These are phyloP conservation scores for Telmatochromis brichardi DNA, from an alignment of 2,113 vertebrate genomes.

Conservation along the genomic window DNA sequence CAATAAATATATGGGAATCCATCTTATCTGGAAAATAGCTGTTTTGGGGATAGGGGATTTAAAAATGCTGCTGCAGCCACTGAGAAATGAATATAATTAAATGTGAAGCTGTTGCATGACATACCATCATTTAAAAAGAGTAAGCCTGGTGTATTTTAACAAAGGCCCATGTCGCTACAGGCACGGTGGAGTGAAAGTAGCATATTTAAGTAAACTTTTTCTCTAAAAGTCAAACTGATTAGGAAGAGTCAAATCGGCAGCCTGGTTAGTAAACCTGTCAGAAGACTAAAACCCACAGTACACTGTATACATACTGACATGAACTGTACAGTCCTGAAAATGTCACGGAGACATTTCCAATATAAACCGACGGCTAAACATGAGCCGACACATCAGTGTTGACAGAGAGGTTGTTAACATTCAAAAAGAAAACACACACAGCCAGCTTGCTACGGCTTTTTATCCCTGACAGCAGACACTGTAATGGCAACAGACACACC, in stretches of 20 bases:
- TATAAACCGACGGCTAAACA: background rate
- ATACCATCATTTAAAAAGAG: background rate
- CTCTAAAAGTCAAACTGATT: background rate
- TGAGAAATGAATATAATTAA: background rate
- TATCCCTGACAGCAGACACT: background rate
- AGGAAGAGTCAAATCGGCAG: background rate
- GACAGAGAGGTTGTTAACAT: background rate
- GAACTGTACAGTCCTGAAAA: background rate
- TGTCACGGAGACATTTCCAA: background rate
- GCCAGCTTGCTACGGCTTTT: background rate
- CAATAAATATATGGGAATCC: background rate
- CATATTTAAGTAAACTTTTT: background rate
- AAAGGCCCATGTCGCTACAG: background rate
- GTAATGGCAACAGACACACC: background rate
- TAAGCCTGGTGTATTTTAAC: background rate
- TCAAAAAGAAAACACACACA: background rate
- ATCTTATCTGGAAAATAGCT: background rate
- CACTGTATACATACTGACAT: background rate
- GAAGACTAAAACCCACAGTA: slow-evolving; percentile 13
- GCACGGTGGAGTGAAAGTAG: background rate
- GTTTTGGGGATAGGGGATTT: background rate
- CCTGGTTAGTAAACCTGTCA: background rate
- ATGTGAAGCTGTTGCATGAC: background rate
- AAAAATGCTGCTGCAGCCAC: background rate
- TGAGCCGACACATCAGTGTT: background rate